Evolutionary conservation across 2,797 vertebrate genomes (phyloP), one percentile per base, ranked within the genome.

Genomic region (Rhynchotus rufescens): DNA sequence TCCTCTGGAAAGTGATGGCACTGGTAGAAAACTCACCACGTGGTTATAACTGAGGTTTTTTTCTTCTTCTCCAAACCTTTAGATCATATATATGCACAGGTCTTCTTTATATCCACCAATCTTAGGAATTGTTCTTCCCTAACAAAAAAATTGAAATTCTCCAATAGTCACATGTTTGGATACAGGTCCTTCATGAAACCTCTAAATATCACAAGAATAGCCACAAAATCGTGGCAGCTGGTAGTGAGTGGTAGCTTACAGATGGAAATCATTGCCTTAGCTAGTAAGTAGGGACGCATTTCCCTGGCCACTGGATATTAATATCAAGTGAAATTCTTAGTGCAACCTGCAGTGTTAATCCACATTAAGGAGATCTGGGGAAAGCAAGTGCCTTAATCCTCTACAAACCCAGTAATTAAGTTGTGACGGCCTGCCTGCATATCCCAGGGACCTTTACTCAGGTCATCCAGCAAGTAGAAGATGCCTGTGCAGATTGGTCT

Each of bases 281-380:
- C 51, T 60, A 56, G 10, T 40, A 38, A 17, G 17, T 52, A 73
- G 57, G 49, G 17, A 52, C 82, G 49, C 12, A 26, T 93, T 86
- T 87, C 25, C 44, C 38, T 94, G 59, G 47, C 13, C 17, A 15
- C 0, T 76, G 44, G 40, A 72, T 40, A 44, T 92, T 95, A 92
- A 94, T 64, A 83, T 15, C 19, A 79, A n/a, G 51, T 85, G 79
- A 83, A 91, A 84, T 79, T 79, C 64, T 73, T 67, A 79, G 56
- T 61, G 90, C 91, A 92, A 92, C 79, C 82, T 80, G 71, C 21
- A 72, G 90, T 66, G 80, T 86, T 94, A 95, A 91, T 92, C 78
- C 54, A 72, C 26, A n/a, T 84, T 91, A 92, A 88, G 76, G 59
- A 89, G 82, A 88, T 89, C 52, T 82, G 67, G 38, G 56, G 42